Conservation (phyloP, 2,797 vertebrate genomes). For the Mormyrus proboscirostris region DNA sequence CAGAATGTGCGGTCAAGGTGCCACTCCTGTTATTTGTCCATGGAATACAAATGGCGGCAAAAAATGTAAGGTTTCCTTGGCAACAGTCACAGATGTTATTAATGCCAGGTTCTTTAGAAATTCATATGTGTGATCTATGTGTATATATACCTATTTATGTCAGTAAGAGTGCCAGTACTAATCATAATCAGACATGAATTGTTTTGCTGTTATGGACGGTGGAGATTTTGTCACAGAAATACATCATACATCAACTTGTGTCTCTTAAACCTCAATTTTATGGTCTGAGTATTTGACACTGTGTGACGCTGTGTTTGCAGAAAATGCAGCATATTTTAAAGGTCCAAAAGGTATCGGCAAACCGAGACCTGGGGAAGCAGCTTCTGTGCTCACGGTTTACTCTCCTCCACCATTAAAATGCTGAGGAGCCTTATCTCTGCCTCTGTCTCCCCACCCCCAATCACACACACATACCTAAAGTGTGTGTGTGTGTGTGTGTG, state of each 20-base stretch:
- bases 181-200: background rate
- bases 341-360: background rate
- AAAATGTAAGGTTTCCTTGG: constrained; percentile 48
- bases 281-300: background rate
- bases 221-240: background rate
- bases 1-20: constrained; percentile 25
- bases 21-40: constrained; percentile 33
- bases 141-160: background rate
- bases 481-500: background rate
- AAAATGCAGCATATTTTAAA: background rate
- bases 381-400: background rate
- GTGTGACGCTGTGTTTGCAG: background rate
- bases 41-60: constrained; percentile 23
- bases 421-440: background rate
- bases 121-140: constrained; percentile 26
- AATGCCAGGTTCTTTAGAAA: constrained; percentile 32
- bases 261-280: background rate
- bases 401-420: background rate
- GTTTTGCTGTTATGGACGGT: background rate
- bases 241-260: background rate
- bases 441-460: background rate
- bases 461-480: background rate
- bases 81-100: constrained; percentile 43
- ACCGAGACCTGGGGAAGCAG: background rate
- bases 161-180: background rate